Base-by-base conservation (phyloP, 1,140 invertebrate species). In the Akabosia matsudoensis region DNA sequence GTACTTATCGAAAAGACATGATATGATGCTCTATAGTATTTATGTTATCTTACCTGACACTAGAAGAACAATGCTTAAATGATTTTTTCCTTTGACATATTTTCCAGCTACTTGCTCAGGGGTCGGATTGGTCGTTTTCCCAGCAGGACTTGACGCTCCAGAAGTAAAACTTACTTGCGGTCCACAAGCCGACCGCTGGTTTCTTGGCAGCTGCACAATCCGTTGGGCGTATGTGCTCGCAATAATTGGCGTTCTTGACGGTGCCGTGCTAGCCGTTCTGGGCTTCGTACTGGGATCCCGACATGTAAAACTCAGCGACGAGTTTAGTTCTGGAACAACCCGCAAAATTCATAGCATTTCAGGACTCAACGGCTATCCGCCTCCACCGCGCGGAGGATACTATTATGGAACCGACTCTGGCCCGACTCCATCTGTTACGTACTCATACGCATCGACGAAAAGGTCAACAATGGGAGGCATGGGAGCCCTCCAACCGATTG, bases 191-290 rank as follows among this genome's bases (percentile, higher is more conserved):
- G 90, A 89, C 80, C 89, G 89, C 34, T 97, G 92, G 83, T 87
- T 88, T 82, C 87, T 91, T 79, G 92, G 92, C 84, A 86, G 91
- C 13, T 99, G 97, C 84, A 91, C 90, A 45, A 89, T 99, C 22
- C 89, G 96, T 79, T 99, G 97, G 97, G 96, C 96, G 0, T 97
- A 95, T 86, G 89, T 97, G 7, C 87, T 99, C 76, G 95, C 95
- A 16, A 92, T 95, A 70, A 96, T 98, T 70, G 92, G 92, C 0
- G 93, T 96, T 76, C 86, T 97, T 78, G 97, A 99, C 85, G 94
- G 94, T 31, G 86, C 92, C 13, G 94, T 97, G 70, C 87, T 99
- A 64, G 90, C 96, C 0, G 90, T 93, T 4, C 87, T 98, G 33
- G 96, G 96, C 7, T 98, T 98, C 84, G 95, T 98, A 81, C 87